Base-by-base conservation (phyloP, 2,888 invertebrate genomes). In the Pomacea canaliculata region DNA sequence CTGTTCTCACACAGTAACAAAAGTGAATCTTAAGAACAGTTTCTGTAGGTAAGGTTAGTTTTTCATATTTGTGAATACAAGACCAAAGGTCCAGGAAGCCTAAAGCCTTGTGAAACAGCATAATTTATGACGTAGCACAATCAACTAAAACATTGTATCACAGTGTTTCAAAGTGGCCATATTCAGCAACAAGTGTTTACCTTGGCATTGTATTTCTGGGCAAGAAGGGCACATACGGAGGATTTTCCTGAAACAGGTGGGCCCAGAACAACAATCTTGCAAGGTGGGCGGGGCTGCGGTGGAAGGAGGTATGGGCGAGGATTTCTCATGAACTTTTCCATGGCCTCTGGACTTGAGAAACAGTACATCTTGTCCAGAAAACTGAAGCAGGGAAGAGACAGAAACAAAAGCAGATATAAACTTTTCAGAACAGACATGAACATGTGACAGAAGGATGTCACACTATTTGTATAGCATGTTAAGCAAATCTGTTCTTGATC, bases 321-420 rank as follows among this genome's bases (percentile, higher is more conserved):
- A 80, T 91, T 91, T 82, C 88, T 89, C 75, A 91, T 74, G 81
- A 91, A 91, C 79, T 89, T 88, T 51, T 85, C 88, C 84, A 91
- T 83, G 1, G 89, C 87, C 79, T 90, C 89, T 27, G 82, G 85
- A 82, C 86, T 89, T 27, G 91, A 90, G 81, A 91, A 73, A 51
- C 85, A 82, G 81, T 91, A 91, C 67, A 91, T 85, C 81, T 91
- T 91, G 82, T 91, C 91, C 79, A 91, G 83, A 79, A 90, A 91
- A 76, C 91, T 91, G 82, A 66, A 18, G 23, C 46, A 70, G 27
- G 70, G 37, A 4, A 62, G 46, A 27, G 49, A 5, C 9, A 63
- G 51, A 70, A 63, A 63, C 7, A 7, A 37, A 62, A 60, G 7
- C n/a, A 63, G 63, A 16, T 4, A 10, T 1, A 7, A 19, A 9